These are phyloP conservation scores for Aradophagus sp. DNA, from an alignment of 1,140 invertebrate genomes.

Conservation along the genomic window DNA sequence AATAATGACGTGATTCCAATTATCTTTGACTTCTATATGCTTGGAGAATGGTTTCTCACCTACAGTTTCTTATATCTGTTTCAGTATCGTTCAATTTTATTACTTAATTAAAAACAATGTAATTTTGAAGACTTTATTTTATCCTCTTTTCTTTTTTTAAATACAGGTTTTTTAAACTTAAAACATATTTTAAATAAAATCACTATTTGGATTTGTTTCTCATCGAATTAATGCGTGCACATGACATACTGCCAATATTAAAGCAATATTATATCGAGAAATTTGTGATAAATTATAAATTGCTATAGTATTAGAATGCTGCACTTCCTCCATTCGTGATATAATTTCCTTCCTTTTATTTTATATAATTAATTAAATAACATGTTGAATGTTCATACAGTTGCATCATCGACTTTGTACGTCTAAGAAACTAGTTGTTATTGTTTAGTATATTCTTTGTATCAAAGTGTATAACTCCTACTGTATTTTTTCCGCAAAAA, in stretches of 20 bases:
- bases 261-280: conserved; percentile 30
- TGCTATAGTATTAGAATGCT: conserved; percentile 28
- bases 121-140: no score
- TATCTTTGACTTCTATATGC: conserved; percentile 22
- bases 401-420: no score
- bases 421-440: conserved; percentile 39
- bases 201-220: no score
- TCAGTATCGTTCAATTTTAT: conserved; percentile 13
- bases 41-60: conserved; percentile 22
- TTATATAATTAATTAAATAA: conserved; percentile 19
- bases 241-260: conserved; percentile 32
- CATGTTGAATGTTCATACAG: no score
- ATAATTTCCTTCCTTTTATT: conserved; percentile 18
- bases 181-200: conserved; percentile 9
- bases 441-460: conserved; percentile 46
- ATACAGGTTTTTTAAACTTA: conserved; percentile 1
- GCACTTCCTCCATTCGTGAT: conserved; percentile 30
- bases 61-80: no score
- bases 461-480: conserved; percentile 35
- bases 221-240: no score
- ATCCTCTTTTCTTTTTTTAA: no score
- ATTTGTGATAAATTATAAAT: conserved; percentile 42
- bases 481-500: conserved; percentile 27
- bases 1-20: no score
- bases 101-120: no score